phyloP scores from a whole-genome alignment of 2,797 vertebrate species.

The Apodemus agrarius region DNA sequence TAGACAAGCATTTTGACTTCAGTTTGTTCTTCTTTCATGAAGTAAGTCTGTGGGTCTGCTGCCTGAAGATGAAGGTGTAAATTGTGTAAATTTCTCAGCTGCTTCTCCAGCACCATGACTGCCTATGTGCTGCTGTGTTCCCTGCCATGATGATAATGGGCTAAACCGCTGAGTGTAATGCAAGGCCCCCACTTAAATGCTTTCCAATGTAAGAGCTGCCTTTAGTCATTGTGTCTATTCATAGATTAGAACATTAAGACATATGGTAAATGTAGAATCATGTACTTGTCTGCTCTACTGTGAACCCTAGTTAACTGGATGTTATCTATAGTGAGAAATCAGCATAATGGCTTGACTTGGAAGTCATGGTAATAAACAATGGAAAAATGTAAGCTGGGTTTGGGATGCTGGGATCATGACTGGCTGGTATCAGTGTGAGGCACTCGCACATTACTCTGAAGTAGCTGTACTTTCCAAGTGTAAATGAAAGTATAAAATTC shows the following conservation, averaged over 20 bases:
- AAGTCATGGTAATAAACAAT: background rate
- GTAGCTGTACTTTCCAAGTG: background rate
- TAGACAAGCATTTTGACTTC: background rate
- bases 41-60: background rate
- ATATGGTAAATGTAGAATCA: background rate
- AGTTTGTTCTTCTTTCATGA: background rate
- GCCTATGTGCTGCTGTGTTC: background rate
- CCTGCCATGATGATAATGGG: background rate
- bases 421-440: background rate
- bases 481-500: background rate
- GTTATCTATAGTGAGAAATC: background rate
- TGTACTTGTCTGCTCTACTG: background rate
- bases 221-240: background rate
- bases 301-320: background rate
- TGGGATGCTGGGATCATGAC: background rate
- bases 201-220: background rate
- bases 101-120: background rate
- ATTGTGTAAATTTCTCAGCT: background rate
- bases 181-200: background rate
- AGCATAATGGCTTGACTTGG: background rate
- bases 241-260: background rate
- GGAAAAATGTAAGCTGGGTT: background rate
- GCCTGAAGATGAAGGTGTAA: background rate
- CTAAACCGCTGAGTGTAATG: background rate
- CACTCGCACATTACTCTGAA: background rate